These are phyloP conservation scores for Ophthalmotilapia sp. DNA, from an alignment of 2,113 vertebrate genomes.

Conservation along the genomic window DNA sequence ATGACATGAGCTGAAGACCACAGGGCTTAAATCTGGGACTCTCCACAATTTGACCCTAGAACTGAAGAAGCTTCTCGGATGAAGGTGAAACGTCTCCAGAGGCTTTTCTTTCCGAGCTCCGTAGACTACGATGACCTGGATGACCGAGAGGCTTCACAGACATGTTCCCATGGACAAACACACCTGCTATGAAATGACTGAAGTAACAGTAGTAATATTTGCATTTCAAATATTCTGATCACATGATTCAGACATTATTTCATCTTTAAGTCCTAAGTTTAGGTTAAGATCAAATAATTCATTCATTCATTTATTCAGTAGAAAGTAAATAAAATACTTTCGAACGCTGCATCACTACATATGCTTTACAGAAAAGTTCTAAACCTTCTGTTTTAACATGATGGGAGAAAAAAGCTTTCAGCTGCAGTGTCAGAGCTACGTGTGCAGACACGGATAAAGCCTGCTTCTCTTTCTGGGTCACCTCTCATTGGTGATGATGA, in stretches of 20 bases:
- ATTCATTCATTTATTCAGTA: background rate
- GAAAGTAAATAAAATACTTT: background rate
- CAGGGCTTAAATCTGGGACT: fast-evolving
- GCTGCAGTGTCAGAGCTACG: background rate
- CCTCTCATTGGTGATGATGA: slow-evolving; percentile 91
- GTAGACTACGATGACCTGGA: background rate
- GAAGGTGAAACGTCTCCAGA: background rate
- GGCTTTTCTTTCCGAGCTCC: fast-evolving
- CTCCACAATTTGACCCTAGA: background rate
- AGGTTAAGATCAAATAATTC: background rate
- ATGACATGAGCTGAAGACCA: background rate
- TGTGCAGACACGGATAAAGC: background rate
- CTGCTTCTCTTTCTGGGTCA: slow-evolving; percentile 59
- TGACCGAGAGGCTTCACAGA: background rate
- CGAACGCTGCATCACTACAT: background rate
- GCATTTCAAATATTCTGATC: background rate
- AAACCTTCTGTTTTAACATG: background rate
- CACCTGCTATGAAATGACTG: background rate
- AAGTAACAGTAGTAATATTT: background rate
- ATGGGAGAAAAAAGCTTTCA: background rate
- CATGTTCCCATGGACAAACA: background rate
- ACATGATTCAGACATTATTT: background rate
- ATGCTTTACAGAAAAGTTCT: background rate
- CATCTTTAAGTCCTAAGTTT: background rate
- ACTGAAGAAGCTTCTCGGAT: background rate